Evolutionary conservation across 1,140 invertebrate genomes (phyloP).

Genomic region (Trachymyrmex cornetzi): DNA sequence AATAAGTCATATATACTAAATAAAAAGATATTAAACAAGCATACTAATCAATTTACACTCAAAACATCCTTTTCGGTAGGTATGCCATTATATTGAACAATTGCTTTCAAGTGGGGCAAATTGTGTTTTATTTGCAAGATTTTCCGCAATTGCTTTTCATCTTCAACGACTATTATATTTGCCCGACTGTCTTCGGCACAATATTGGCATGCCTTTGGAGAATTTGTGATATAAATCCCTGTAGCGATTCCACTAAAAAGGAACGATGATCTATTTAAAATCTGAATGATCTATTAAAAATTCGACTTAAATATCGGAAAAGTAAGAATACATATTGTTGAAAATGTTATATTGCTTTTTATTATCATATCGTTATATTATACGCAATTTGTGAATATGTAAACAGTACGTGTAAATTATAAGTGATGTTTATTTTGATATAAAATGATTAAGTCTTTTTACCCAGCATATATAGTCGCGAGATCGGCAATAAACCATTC

Average conservation of each 20-base stretch:
- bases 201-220: slow-evolving; percentile 93
- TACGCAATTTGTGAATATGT: neutral
- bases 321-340: slow-evolving; percentile 7
- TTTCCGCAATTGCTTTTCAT: slow-evolving; percentile 95
- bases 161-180: slow-evolving; percentile 96
- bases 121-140: slow-evolving; percentile 91
- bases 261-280: slow-evolving; percentile 24
- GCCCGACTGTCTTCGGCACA: slow-evolving; percentile 91
- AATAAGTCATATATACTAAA: slow-evolving; percentile 28
- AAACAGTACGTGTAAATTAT: slow-evolving; percentile 9
- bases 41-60: slow-evolving; percentile 82
- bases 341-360: neutral
- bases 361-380: neutral
- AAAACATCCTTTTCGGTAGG: slow-evolving; percentile 88
- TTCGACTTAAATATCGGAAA: neutral
- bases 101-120: slow-evolving; percentile 93
- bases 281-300: too few species aligned
- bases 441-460: slow-evolving; percentile 73
- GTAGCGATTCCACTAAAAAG: slow-evolving; percentile 92
- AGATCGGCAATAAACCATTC: slow-evolving; percentile 96
- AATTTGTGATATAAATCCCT: slow-evolving; percentile 97
- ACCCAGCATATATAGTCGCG: slow-evolving; percentile 97
- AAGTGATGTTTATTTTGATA: neutral
- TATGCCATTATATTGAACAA: slow-evolving; percentile 94
- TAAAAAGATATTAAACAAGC: neutral